Evolutionary conservation across 2,797 vertebrate species (phyloP).

Genomic region (Dendrocincla tyrannina): DNA sequence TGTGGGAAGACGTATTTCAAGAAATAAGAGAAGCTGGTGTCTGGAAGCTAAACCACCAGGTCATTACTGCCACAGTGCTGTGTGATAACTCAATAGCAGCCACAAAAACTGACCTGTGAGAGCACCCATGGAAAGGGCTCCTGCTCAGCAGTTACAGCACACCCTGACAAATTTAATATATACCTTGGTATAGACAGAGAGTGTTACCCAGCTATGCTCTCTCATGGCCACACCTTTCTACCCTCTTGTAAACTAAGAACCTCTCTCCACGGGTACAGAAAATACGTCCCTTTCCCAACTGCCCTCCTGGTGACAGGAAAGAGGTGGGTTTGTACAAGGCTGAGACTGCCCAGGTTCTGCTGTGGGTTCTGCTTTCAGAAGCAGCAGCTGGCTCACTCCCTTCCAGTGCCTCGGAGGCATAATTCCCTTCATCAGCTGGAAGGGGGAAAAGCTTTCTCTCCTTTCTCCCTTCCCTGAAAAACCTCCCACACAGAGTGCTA

Average conservation of each 20-base stretch:
- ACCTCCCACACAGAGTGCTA: background rate
- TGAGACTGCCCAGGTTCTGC: background rate
- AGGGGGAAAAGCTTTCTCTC: background rate
- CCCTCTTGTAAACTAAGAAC: background rate
- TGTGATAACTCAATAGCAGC: background rate
- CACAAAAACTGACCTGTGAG: background rate
- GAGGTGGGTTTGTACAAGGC: background rate
- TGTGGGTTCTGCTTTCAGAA: background rate
- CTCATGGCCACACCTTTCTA: background rate
- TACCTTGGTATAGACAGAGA: background rate
- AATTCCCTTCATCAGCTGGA: background rate
- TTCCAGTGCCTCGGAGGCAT: background rate
- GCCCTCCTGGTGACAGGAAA: background rate
- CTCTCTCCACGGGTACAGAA: background rate
- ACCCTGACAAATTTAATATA: background rate
- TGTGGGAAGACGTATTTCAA: background rate
- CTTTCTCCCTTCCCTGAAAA: background rate
- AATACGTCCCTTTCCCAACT: background rate
- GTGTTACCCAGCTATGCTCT: background rate
- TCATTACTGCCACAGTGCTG: background rate
- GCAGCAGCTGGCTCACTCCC: background rate
- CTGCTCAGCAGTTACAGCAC: background rate
- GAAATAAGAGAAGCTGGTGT: conserved; percentile 24
- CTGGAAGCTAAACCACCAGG: background rate
- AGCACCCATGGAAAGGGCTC: background rate